These are phyloP conservation scores for Sebastes iracundus DNA, from an alignment of 2,797 vertebrate genomes.

Conservation along the genomic window DNA sequence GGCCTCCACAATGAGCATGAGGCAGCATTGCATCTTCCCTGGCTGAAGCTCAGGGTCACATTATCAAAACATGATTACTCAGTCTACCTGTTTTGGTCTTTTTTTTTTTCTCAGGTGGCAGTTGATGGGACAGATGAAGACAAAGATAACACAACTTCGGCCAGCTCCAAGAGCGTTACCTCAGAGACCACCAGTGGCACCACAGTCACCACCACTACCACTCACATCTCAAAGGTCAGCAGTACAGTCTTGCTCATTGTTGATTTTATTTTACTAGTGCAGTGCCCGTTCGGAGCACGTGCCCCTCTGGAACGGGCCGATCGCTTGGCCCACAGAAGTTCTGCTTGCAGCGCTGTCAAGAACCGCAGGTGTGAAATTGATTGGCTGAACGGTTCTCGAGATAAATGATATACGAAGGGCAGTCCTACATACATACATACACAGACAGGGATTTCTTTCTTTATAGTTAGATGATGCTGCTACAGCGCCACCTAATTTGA, in stretches of 20 bases:
- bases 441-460: too few relatives aligned
- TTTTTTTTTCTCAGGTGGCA: conserved; percentile 45
- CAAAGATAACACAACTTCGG: conserved; percentile 84
- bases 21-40: conserved; percentile 3
- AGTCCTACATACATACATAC: too few relatives aligned
- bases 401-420: too few relatives aligned
- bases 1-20: conserved; percentile 30
- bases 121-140: conserved; percentile 84
- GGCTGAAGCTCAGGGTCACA: neutral
- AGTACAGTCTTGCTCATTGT: neutral
- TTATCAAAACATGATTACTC: neutral
- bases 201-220: conserved; percentile 86
- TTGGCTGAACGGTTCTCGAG: too few relatives aligned
- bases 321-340: too few relatives aligned
- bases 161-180: conserved; percentile 88
- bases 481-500: too few relatives aligned
- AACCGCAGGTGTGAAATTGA: rapidly evolving
- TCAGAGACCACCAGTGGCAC: conserved; percentile 89
- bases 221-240: conserved; percentile 93
- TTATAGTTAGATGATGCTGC: too few relatives aligned
- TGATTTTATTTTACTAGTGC: neutral
- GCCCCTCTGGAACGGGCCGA: too few relatives aligned
- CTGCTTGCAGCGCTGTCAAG: too few relatives aligned
- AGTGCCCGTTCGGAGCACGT: too few relatives aligned
- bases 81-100: neutral